Evolutionary conservation across 2,797 vertebrate genomes (phyloP), one percentile per base, ranked within the genome.

Genomic region (Martes flavigula): DNA sequence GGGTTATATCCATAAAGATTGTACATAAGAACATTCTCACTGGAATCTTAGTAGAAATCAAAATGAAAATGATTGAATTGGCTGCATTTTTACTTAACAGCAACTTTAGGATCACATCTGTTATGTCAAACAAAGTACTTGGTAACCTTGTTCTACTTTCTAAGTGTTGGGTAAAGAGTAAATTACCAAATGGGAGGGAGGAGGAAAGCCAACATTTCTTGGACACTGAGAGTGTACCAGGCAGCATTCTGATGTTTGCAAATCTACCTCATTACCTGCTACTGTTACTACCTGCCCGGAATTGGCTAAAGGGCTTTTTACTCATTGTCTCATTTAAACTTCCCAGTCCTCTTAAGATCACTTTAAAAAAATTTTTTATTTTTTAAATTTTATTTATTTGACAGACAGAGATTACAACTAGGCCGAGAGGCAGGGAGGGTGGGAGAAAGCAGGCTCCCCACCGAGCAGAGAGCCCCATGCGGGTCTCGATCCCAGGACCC

Each of bases 51-150:
- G 73, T 89, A 88, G 83, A 91, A 84, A 9, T 92, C 17, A 78
- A 27, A 54, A 30, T 87, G 90, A 91, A 90, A 93, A 18, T 78
- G 38, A 60, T 77, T 27, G 17, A 35, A 27, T 58, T 70, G 21
- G 20, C 32, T 66, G 5, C 46, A 66, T 72, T 95, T 93, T 87
- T 90, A 48, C 82, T 88, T 94, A 84, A 82, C 95, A 82, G 54
- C 56, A 87, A 77, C 46, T 62, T 93, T 68, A 48, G 86, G 60
- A 72, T 91, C 90, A 56, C 51, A 43, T 94, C 38, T 90, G 21
- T 86, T 82, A 48, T 58, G n/a, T 81, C 48, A 51, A 51, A 51
- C n/a, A 92, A 79, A 64, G 25, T 46, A 81, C 58, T 66, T 93
- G 78, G 64, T 86, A 66, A 78, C 43, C 43, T 87, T 73, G 12